These are phyloP conservation scores for Salminus brasiliensis DNA, from an alignment of 2,113 vertebrate genomes.

Conservation along the genomic window DNA sequence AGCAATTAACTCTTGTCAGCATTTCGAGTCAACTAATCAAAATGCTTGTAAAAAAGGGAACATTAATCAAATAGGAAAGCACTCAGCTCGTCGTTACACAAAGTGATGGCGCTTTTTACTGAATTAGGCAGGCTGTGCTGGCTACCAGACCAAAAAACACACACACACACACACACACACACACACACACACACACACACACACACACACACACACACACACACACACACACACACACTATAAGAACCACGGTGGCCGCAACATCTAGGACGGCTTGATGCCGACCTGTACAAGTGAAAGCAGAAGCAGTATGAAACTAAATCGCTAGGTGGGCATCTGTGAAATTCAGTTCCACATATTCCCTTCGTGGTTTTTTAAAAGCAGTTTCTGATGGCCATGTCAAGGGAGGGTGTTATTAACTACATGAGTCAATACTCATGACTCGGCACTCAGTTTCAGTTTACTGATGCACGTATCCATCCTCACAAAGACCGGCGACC, in stretches of 20 bases:
- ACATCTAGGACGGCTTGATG: neutral
- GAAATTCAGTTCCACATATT: neutral
- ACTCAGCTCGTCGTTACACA: neutral
- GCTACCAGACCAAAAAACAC: neutral
- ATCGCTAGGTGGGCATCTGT: neutral
- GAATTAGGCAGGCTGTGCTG: neutral
- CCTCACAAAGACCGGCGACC: neutral
- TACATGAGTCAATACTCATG: neutral
- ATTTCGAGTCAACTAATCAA: slow-evolving; percentile 48
- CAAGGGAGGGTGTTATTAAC: neutral
- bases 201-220: no score
- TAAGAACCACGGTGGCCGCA: neutral
- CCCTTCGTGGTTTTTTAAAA: neutral
- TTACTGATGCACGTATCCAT: neutral
- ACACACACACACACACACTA: neutral
- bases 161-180: no score
- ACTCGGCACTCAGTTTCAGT: neutral
- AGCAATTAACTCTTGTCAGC: slow-evolving; percentile 47
- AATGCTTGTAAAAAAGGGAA: slow-evolving; percentile 29
- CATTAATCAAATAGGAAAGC: slow-evolving; percentile 44
- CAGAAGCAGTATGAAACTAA: neutral
- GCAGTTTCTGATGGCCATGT: neutral
- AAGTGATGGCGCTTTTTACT: neutral
- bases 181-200: no score
- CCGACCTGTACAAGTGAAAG: neutral